These are phyloP conservation scores for Crambe crambe DNA, from an alignment of 37 sponge, comb jelly and placozoan species.

Conservation along the genomic window DNA sequence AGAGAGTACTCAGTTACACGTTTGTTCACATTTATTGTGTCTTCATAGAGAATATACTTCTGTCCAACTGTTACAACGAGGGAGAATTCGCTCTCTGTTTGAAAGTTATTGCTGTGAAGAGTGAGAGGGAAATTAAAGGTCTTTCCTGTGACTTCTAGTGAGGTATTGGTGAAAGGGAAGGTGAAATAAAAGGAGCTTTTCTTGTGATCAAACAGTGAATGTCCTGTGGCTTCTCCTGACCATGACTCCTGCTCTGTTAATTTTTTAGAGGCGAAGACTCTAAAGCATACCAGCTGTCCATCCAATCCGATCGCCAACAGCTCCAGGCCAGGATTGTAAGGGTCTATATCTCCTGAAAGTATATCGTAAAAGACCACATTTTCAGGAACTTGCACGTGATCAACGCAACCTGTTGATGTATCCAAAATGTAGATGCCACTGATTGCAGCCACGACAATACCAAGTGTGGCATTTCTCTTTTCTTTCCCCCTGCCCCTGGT, in stretches of 20 bases:
- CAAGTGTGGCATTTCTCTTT: not conserved
- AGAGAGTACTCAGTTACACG: not conserved
- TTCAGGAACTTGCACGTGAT: not conserved
- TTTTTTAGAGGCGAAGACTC: not conserved
- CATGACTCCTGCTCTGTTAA: conserved; percentile 39
- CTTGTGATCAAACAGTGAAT: conserved; percentile 57
- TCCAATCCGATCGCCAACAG: conserved; percentile 29
- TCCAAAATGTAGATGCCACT: conserved; percentile 31
- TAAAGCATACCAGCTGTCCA: conserved; percentile 45
- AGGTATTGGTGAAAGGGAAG: conserved; percentile 8
- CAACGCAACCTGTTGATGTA: conserved; percentile 16
- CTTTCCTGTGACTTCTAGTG: conserved; percentile 34
- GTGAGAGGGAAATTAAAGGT: conserved; percentile 28
- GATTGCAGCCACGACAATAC: conserved; percentile 9
- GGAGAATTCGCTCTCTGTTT: not conserved
- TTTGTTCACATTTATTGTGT: not conserved
- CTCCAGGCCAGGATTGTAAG: conserved; percentile 56
- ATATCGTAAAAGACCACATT: conserved; percentile 24
- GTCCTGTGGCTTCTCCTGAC: conserved; percentile 31
- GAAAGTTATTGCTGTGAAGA: not conserved
- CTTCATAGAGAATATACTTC: conserved; percentile 21
- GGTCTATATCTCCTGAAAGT: conserved; percentile 51
- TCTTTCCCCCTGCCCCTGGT: not conserved
- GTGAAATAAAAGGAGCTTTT: conserved; percentile 26
- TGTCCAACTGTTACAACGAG: conserved; percentile 24